These are phyloP conservation scores for Eristalis tenax DNA, from an alignment of 2,888 invertebrate genomes.

Conservation along the genomic window DNA sequence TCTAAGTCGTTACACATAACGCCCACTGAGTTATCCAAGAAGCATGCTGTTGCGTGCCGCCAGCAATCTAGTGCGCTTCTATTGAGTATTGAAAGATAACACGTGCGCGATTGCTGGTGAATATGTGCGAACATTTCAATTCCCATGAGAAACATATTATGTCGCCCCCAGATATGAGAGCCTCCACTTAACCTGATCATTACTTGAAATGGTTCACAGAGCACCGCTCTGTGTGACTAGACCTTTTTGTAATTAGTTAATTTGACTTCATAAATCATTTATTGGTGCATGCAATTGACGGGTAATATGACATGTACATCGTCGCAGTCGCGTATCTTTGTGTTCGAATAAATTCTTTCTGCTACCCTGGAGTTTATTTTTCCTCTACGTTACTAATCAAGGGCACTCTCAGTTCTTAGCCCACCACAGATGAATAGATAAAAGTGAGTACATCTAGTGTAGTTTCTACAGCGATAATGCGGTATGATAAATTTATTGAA, in stretches of 20 bases:
- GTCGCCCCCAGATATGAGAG: neutral
- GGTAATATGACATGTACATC: neutral
- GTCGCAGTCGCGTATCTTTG: neutral
- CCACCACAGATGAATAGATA: neutral
- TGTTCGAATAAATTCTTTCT: neutral
- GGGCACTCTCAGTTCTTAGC: neutral
- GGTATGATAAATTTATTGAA: neutral
- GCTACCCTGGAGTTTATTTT: neutral
- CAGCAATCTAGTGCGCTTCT: conserved; percentile 7
- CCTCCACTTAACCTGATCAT: neutral
- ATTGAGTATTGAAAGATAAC: conserved; percentile 17
- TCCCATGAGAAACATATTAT: neutral
- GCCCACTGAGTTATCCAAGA: conserved; percentile 10
- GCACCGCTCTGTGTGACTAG: neutral
- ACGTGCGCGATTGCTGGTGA: neutral
- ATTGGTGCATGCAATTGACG: neutral
- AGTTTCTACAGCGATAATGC: neutral
- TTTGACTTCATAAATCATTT: neutral
- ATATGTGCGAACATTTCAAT: neutral
- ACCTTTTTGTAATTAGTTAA: neutral
- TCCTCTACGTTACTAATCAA: neutral
- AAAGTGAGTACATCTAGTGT: neutral
- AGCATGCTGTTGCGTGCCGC: conserved; percentile 39
- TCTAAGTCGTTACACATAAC: neutral
- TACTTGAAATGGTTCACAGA: neutral